Conservation (phyloP, 2,113 vertebrate genomes). For the Dasyornis broadbenti region DNA sequence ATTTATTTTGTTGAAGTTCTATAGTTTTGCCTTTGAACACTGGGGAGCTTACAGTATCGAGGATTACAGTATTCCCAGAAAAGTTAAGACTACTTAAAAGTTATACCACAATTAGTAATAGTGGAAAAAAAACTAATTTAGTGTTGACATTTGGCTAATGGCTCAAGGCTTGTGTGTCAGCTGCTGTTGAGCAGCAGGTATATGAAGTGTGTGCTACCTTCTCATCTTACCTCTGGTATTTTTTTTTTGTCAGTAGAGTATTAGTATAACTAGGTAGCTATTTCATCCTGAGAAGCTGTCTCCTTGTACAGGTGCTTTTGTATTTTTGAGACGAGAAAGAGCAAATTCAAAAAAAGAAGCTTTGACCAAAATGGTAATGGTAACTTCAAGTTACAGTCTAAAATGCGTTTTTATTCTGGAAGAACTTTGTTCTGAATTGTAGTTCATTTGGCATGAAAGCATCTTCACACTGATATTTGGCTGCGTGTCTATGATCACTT, state of each 20-base stretch:
- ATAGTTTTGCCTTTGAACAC: neutral
- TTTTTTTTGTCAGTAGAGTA: neutral
- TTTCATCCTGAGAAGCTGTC: conserved; percentile 49
- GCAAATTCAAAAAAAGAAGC: conserved; percentile 50
- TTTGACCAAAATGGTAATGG: conserved; percentile 59
- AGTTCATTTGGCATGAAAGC: conserved; percentile 43
- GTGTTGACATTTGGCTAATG: neutral
- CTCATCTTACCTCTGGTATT: neutral
- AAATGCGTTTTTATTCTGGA: conserved; percentile 24
- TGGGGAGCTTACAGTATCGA: neutral
- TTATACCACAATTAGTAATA: neutral
- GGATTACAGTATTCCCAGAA: neutral
- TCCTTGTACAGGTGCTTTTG: conserved; percentile 54
- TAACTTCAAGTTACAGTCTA: conserved; percentile 25
- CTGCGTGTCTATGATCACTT: conserved; percentile 35
- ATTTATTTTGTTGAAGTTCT: neutral
- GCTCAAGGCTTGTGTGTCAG: neutral
- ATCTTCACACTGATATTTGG: conserved; percentile 32
- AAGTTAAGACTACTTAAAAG: neutral
- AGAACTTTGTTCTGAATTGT: neutral
- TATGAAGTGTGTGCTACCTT: neutral
- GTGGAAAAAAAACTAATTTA: neutral
- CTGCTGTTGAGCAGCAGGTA: neutral
- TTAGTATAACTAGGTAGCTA: conserved; percentile 24
- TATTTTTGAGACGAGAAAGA: conserved; percentile 57